A percentile compares a stretch with the other conserved stretches of the same genome.
These are phyloP conservation scores for Ibidorhyncha struthersii DNA, from an alignment of 2,113 vertebrate species.

Conservation along the genomic window DNA sequence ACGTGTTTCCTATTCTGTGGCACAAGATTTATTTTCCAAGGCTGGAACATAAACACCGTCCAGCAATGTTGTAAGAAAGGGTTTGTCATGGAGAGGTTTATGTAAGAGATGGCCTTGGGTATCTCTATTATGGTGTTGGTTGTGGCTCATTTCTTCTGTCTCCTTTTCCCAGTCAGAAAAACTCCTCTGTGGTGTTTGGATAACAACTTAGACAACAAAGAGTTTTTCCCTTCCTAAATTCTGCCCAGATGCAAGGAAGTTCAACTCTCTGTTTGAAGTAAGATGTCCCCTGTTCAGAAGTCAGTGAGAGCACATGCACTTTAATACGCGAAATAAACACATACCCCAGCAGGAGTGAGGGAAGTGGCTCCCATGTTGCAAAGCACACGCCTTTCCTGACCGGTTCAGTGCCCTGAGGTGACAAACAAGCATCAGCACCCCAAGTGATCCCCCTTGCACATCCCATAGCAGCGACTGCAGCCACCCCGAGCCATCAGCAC, in stretches of 20 bases:
- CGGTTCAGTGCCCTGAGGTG: neutral
- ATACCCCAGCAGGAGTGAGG: neutral
- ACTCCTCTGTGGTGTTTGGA: neutral
- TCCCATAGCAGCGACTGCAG: neutral
- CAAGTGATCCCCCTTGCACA: neutral
- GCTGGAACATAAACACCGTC: conserved; percentile 19
- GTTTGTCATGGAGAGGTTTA: neutral
- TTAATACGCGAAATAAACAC: neutral
- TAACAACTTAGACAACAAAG: neutral
- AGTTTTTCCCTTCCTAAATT: neutral
- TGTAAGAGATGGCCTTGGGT: neutral
- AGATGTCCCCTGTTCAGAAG: no score
- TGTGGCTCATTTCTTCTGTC: neutral
- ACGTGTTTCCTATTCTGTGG: conserved; percentile 30
- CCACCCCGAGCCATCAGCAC: neutral
- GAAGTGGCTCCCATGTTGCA: neutral
- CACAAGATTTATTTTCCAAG: conserved; percentile 33
- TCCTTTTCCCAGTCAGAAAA: neutral
- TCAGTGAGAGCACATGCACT: no score
- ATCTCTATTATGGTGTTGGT: neutral
- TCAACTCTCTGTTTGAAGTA: no score
- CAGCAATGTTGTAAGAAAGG: neutral
- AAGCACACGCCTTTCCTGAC: neutral
- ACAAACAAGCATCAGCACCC: neutral
- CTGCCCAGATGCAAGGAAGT: no score